Percentiles rank a stretch among this genome's conserved stretches.
Conservation (phyloP, 2,888 invertebrate species). For the Ptilodon capucinus region DNA sequence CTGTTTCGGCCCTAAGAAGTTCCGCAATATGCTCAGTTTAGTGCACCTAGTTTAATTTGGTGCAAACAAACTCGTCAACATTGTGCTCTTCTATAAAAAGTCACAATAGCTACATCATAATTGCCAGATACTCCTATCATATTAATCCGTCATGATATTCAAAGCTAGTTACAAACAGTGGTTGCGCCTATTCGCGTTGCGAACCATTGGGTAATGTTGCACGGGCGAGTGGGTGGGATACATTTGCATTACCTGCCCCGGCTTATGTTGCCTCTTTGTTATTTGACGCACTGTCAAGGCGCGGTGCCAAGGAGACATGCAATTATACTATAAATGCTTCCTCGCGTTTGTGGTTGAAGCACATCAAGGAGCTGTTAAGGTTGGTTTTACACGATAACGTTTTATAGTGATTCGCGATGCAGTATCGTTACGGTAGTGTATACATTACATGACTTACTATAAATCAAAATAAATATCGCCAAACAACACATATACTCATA, state of each 20-base stretch:
- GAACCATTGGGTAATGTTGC: conserved; percentile 18
- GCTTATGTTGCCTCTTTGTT: conserved; percentile 60
- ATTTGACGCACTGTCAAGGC: conserved; percentile 70
- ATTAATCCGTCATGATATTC: conserved; percentile 14
- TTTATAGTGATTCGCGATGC: no score
- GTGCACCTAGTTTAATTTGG: no score
- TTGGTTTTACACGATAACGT: no score
- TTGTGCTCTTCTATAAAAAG: neutral
- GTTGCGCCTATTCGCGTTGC: conserved; percentile 9
- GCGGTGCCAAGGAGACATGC: conserved; percentile 55
- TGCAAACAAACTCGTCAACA: no score
- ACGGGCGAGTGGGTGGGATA: conserved; percentile 50
- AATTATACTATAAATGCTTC: conserved; percentile 47
- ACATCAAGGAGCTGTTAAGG: neutral
- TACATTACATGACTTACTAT: no score
- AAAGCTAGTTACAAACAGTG: conserved; percentile 19
- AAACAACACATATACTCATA: no score
- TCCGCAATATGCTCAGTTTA: no score
- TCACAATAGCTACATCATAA: conserved; percentile 3
- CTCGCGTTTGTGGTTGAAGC: conserved; percentile 25
- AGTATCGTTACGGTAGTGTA: no score
- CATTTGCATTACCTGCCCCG: conserved; percentile 62
- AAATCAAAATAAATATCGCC: no score
- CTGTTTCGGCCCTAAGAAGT: no score
- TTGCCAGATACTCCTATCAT: conserved; percentile 21